These are phyloP conservation scores for Bellardia bayeri DNA, from an alignment of 2,888 invertebrate species.

Conservation along the genomic window DNA sequence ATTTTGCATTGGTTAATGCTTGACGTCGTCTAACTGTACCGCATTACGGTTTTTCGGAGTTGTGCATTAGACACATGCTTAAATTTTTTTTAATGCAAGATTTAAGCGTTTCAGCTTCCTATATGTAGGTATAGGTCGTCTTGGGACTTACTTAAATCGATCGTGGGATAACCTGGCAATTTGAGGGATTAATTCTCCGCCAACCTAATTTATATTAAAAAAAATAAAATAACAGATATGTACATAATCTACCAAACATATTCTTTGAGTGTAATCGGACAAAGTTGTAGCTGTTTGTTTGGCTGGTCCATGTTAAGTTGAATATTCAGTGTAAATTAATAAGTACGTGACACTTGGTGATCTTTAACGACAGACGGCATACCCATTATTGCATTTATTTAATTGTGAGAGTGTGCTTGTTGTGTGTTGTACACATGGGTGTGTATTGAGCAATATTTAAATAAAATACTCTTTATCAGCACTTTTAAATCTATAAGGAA, in stretches of 20 bases:
- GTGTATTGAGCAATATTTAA: constrained; percentile 68
- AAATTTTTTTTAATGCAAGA: too few relatives aligned
- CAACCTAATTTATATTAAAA: too few relatives aligned
- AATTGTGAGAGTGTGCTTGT: not conserved
- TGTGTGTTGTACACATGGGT: constrained; percentile 57
- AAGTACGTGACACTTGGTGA: constrained; percentile 72
- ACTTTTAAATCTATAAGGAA: constrained; percentile 67
- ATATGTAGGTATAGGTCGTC: too few relatives aligned
- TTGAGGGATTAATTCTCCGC: too few relatives aligned
- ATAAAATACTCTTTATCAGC: constrained; percentile 66
- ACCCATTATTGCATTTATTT: constrained; percentile 22
- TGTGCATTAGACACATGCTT: too few relatives aligned
- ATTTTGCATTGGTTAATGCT: too few relatives aligned
- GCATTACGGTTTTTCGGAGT: too few relatives aligned
- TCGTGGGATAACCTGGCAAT: too few relatives aligned
- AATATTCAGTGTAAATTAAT: constrained; percentile 71
- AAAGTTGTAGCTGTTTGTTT: not conserved
- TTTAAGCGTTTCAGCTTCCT: not conserved
- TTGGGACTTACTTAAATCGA: too few relatives aligned
- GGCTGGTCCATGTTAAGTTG: constrained; percentile 43
- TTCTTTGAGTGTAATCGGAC: constrained; percentile 41
- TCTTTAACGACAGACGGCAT: constrained; percentile 57
- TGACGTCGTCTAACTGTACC: too few relatives aligned
- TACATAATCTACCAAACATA: not conserved
- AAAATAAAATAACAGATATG: too few relatives aligned